Evolutionary conservation across 2,797 vertebrate species (phyloP).

Genomic region (Mormyrops attenuatus): DNA sequence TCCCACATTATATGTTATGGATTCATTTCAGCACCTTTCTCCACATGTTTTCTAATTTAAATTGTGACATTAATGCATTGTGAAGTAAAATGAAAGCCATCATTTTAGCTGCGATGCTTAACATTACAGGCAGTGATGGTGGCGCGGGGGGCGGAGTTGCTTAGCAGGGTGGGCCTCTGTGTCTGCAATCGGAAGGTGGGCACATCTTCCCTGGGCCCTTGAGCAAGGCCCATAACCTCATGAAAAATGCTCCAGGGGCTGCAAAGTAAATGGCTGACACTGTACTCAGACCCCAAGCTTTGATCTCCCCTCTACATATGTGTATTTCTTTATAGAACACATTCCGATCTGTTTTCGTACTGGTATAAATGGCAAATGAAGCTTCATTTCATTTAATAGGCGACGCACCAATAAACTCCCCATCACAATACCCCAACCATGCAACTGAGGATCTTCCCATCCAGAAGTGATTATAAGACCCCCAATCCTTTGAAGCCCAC

Average conservation of each 20-base stretch:
- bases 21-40: not conserved
- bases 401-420: not conserved
- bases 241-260: not conserved
- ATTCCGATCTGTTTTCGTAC: not conserved
- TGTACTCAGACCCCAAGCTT: not conserved
- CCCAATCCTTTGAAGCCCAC: slow-evolving; percentile 1
- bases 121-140: not conserved
- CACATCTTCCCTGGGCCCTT: not conserved
- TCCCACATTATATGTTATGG: not conserved
- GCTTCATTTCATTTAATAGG: not conserved
- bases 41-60: not conserved
- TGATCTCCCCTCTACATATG: not conserved
- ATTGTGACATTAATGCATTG: not conserved
- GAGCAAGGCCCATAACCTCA: not conserved
- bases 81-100: not conserved
- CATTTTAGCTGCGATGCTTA: not conserved
- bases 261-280: not conserved
- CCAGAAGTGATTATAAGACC: slow-evolving; percentile 1
- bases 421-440: not conserved
- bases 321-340: not conserved
- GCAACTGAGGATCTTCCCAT: not conserved
- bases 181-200: not conserved
- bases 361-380: not conserved
- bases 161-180: not conserved
- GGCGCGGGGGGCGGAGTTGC: not conserved